Conservation (phyloP, 2,888 invertebrate genomes). For the Zaprionus bogoriensis region DNA sequence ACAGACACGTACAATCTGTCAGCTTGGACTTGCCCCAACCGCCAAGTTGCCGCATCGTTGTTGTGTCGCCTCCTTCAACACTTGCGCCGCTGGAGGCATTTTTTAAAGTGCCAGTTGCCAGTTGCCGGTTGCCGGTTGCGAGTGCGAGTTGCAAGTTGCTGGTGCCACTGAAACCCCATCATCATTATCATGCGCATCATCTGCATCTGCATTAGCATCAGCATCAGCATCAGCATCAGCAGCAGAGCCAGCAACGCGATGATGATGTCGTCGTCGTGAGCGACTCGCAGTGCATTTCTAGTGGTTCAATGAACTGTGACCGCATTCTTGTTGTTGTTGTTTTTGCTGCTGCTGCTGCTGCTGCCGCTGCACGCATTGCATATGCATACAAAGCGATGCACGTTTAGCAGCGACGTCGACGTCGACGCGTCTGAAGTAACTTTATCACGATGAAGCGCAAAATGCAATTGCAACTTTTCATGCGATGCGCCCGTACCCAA, state of each 20-base stretch:
- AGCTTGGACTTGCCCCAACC: neutral
- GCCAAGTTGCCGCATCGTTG: constrained; percentile 9
- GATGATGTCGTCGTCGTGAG: constrained; percentile 19
- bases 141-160: neutral
- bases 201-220: constrained; percentile 27
- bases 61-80: constrained; percentile 28
- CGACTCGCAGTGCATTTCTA: constrained; percentile 51
- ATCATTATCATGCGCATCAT: constrained; percentile 18
- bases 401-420: constrained; percentile 29
- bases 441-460: constrained; percentile 47
- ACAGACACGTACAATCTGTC: neutral
- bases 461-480: constrained; percentile 50
- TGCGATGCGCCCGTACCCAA: constrained; percentile 9
- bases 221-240: constrained; percentile 19
- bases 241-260: neutral
- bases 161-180: constrained; percentile 26
- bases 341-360: constrained; percentile 4
- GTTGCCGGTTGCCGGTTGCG: constrained; percentile 2
- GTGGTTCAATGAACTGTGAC: constrained; percentile 72
- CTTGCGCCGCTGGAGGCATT: constrained; percentile 40
- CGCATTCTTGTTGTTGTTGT: constrained; percentile 50
- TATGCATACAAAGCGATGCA: constrained; percentile 51
- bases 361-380: constrained; percentile 49
- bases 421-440: too few species aligned
- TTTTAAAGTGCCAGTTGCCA: constrained; percentile 26